Percentiles rank a stretch among this genome's conserved stretches.
phyloP scores from a whole-genome alignment of 2,797 vertebrate species.

The Thaleichthys pacificus region DNA sequence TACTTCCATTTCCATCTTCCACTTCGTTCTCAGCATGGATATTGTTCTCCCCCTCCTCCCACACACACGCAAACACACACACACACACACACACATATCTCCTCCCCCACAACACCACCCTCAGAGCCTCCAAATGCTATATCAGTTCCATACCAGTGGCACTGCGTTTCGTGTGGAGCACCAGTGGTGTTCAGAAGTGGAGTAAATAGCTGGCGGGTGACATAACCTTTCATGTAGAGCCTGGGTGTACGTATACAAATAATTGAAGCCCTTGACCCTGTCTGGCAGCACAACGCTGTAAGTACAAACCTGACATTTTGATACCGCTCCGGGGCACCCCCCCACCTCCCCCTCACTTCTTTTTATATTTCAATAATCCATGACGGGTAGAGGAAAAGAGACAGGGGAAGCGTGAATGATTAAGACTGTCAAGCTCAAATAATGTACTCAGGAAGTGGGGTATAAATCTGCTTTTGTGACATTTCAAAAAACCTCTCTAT shows the following conservation, averaged over 20 bases:
- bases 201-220: conserved; percentile 96
- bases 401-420: conserved; percentile 92
- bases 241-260: conserved; percentile 95
- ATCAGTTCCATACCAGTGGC: conserved; percentile 82
- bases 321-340: conserved; percentile 84
- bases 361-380: conserved; percentile 99
- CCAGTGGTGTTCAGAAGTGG: conserved; percentile 86
- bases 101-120: not conserved
- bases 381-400: conserved; percentile 80
- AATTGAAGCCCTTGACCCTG: conserved; percentile 99
- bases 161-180: conserved; percentile 78
- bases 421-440: conserved; percentile 99
- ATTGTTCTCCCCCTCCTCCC: too few relatives aligned
- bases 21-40: too few relatives aligned
- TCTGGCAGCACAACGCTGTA: conserved; percentile 91
- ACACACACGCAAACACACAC: too few relatives aligned
- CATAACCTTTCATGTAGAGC: conserved; percentile 96
- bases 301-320: conserved; percentile 99
- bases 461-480: conserved; percentile 99
- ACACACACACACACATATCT: not conserved
- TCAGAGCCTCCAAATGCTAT: conserved; percentile 62
- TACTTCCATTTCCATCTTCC: too few relatives aligned
- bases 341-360: conserved; percentile 84
- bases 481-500: conserved; percentile 82
- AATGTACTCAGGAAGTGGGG: conserved; percentile 94